Evolutionary conservation across 2,113 vertebrate species (phyloP), one percentile per base, ranked within the genome.

Genomic region (Chlamydotis undulata): DNA sequence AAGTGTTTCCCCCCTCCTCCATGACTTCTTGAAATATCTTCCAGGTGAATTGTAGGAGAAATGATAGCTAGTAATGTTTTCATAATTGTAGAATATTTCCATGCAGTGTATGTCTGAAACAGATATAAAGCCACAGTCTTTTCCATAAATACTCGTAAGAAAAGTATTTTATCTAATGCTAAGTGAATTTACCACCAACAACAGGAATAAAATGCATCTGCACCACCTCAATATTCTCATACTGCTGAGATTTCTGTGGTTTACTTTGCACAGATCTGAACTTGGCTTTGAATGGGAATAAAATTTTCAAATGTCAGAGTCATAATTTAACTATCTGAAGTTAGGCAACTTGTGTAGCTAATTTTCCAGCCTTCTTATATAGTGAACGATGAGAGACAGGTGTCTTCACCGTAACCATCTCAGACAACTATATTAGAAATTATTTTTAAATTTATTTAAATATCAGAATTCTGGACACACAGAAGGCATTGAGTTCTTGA

Each of bases 21-120:
- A 59, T 19, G 26, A 68, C 79, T 95, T 92, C 83, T 90, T 93
- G 92, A 93, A 89, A 81, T 56, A 77, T 17, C 43, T 41, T 90
- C 31, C 56, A 55, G 37, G 35, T 65, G 53, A 89, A 81, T 45
- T 70, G 28, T 41, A 84, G 49, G 19, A 86, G 19, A 92, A 93
- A 86, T 15, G 53, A 70, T 61, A 92, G 35, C 56, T 67, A 74
- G 33, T 31, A 95, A 90, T 67, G 56, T 19, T 89, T 83, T 41
- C 52, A 75, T 89, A 94, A 94, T 75, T 83, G 68, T 86, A 26
- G 71, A 95, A 65, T 75, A 67, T n/a, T 88, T 83, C 56, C 37
- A 52, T 59, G 47, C 59, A 75, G 8, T 67, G 7, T 67, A 52
- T 56, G 47, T 81, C 79, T 78, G 78, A 95, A 94, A 90, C 12